A percentile compares a stretch with the other conserved stretches of the same genome.
Evolutionary conservation across 2,113 vertebrate species (phyloP).

Genomic region (Trogon melanurus): DNA sequence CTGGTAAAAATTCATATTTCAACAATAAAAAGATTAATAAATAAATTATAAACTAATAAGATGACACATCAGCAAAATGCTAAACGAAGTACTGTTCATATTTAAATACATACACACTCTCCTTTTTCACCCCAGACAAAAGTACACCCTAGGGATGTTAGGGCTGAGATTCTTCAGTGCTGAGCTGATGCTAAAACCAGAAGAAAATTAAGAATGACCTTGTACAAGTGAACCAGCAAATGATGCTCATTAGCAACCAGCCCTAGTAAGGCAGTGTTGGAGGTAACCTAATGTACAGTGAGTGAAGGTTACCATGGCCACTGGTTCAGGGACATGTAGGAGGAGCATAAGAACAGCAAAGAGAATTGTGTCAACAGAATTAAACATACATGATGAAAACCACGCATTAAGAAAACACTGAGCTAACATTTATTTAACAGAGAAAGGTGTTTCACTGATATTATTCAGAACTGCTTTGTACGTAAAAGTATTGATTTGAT

Average conservation of each 20-base stretch:
- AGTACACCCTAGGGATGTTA: neutral
- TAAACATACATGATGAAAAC: neutral
- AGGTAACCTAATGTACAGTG: rapidly evolving
- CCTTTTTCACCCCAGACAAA: neutral
- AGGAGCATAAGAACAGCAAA: neutral
- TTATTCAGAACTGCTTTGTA: neutral
- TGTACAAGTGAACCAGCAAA: slow-evolving; percentile 24
- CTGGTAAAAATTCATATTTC: neutral
- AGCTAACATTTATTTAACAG: neutral
- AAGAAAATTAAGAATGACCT: slow-evolving; percentile 18
- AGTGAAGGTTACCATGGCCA: slow-evolving; percentile 29
- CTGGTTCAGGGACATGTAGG: slow-evolving; percentile 18
- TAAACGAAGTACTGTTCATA: neutral
- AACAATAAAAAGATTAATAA: neutral
- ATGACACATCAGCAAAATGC: neutral
- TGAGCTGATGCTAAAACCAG: neutral
- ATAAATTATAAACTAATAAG: neutral
- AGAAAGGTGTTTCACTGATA: neutral
- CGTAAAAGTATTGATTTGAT: slow-evolving; percentile 16
- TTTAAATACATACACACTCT: neutral
- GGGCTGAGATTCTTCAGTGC: neutral
- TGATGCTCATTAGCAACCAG: slow-evolving; percentile 32
- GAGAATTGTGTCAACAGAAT: neutral
- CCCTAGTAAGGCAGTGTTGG: neutral
- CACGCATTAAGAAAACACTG: neutral